These are phyloP conservation scores for Abrostola tripartita DNA, from an alignment of 2,888 invertebrate genomes.

Conservation along the genomic window DNA sequence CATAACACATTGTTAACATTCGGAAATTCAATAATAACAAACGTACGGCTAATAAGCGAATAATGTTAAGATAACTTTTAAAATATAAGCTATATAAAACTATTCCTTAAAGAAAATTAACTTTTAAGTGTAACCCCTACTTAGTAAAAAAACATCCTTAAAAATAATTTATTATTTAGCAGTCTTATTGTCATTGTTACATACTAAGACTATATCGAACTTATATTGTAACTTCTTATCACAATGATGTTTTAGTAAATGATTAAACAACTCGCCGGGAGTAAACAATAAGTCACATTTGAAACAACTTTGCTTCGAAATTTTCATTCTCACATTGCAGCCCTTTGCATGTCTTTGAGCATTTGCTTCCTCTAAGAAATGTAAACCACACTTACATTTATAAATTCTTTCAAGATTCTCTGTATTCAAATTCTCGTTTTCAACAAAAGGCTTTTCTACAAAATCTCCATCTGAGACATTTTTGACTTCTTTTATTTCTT, in stretches of 20 bases:
- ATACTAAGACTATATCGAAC: constrained; percentile 64
- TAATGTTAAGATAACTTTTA: too few relatives aligned
- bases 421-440: constrained; percentile 8
- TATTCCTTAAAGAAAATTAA: not conserved
- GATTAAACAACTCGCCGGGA: constrained; percentile 72
- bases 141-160: not conserved
- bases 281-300: constrained; percentile 75
- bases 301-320: constrained; percentile 70
- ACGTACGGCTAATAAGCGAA: too few relatives aligned
- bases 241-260: constrained; percentile 74
- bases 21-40: too few relatives aligned
- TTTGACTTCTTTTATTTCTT: constrained; percentile 2
- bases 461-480: not conserved
- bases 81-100: not conserved
- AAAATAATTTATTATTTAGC: not conserved
- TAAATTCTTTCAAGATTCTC: constrained; percentile 61
- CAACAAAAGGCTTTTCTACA: constrained; percentile 3
- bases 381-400: constrained; percentile 74
- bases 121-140: not conserved
- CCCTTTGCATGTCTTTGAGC: constrained; percentile 61
- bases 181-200: constrained; percentile 17
- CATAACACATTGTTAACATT: too few relatives aligned
- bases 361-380: constrained; percentile 68
- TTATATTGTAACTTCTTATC: constrained; percentile 64
- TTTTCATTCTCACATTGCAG: constrained; percentile 62